phyloP scores from a whole-genome alignment of 2,113 vertebrate species.

The Microtus montanus region DNA sequence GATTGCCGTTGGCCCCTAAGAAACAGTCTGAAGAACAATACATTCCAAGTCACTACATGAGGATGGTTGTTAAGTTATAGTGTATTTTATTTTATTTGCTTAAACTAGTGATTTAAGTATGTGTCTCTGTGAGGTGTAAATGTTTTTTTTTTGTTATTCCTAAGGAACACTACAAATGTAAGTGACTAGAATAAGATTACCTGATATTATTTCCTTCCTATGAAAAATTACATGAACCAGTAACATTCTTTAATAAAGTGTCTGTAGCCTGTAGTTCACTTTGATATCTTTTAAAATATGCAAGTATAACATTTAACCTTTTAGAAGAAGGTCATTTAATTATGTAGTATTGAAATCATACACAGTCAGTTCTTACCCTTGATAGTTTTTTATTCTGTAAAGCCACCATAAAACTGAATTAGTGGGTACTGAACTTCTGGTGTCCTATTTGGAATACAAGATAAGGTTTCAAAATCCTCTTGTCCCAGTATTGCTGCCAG shows the following conservation, averaged over 20 bases:
- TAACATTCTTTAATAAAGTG: constrained; percentile 28
- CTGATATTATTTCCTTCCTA: constrained; percentile 32
- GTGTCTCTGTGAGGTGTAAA: constrained; percentile 1
- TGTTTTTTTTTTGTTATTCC: constrained; percentile 44
- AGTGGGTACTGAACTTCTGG: background rate
- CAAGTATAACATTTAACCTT: constrained; percentile 42
- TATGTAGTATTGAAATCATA: constrained; percentile 28
- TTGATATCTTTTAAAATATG: constrained; percentile 54
- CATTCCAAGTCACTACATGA: constrained; percentile 28
- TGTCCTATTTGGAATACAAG: background rate
- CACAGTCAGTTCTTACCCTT: background rate
- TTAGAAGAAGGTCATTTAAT: constrained; percentile 49
- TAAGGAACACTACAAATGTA: constrained; percentile 25
- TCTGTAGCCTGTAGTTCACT: background rate
- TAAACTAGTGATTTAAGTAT: constrained; percentile 33
- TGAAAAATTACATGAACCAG: constrained; percentile 43
- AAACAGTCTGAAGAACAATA: constrained; percentile 50
- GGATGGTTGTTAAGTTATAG: background rate
- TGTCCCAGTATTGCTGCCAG: background rate
- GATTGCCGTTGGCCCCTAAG: background rate
- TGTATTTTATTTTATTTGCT: constrained; percentile 60
- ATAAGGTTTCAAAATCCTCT: background rate
- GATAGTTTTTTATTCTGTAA: background rate
- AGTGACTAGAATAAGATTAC: constrained; percentile 4
- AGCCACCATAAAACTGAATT: background rate